These are phyloP conservation scores for Lethocerus indicus DNA, from an alignment of 1,140 invertebrate species.

Conservation along the genomic window DNA sequence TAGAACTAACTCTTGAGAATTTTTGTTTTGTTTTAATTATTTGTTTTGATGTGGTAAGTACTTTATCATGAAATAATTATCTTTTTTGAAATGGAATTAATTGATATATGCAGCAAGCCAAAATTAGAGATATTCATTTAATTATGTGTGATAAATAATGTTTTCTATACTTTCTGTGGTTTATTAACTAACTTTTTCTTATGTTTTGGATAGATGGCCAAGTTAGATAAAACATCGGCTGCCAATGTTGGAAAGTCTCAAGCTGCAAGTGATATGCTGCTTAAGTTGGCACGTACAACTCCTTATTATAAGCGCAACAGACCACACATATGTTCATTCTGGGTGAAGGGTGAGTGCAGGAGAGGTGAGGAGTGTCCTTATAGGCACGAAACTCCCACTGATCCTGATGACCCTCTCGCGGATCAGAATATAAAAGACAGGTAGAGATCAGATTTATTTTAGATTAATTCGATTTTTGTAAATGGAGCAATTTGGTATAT, in stretches of 20 bases:
- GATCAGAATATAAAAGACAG: conserved; percentile 99
- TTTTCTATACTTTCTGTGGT: no score
- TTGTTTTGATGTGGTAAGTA: no score
- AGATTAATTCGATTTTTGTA: no score
- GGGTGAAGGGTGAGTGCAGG: conserved; percentile 99
- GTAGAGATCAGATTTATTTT: no score
- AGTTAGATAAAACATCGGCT: conserved; percentile 22
- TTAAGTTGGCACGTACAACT: conserved; percentile 88
- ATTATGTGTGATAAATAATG: no score
- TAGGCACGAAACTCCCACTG: conserved; percentile 96
- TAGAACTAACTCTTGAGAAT: no score
- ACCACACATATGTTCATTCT: conserved; percentile 99
- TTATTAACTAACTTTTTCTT: conserved; percentile 1
- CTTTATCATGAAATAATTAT: no score
- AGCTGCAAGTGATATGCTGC: conserved; percentile 73
- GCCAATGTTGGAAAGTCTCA: conserved; percentile 50
- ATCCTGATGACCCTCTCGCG: conserved; percentile 96
- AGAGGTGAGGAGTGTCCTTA: conserved; percentile 99
- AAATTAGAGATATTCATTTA: no score
- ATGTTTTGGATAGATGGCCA: conserved; percentile 22
- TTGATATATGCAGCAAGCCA: no score
- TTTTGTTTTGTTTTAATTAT: no score
- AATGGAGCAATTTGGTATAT: no score
- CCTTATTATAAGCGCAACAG: conserved; percentile 98
- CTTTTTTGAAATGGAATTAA: no score